Percentiles rank a stretch among this genome's conserved stretches.
Evolutionary conservation across 2,113 vertebrate genomes (phyloP).

Genomic region (Dromaius novaehollandiae): DNA sequence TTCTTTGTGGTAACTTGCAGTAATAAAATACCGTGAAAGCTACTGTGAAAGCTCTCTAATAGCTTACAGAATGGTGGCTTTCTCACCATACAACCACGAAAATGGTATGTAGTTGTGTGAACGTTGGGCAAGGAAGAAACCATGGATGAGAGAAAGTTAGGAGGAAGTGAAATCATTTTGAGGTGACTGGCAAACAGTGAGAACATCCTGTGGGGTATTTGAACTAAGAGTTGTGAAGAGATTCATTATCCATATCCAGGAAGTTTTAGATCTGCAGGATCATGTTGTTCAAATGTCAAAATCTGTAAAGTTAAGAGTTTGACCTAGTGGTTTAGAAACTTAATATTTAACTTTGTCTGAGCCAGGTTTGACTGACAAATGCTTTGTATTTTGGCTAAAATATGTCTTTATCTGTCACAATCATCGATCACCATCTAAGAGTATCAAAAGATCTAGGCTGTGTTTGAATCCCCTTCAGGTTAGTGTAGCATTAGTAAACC

Average conservation of each 20-base stretch:
- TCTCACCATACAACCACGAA: not conserved
- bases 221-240: not conserved
- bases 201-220: not conserved
- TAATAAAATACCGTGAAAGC: constrained; percentile 9
- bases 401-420: not conserved
- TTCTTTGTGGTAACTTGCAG: not conserved
- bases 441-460: not conserved
- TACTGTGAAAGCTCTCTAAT: not conserved
- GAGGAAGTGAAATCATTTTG: not conserved
- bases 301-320: not conserved
- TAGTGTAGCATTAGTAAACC: not conserved
- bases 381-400: not conserved
- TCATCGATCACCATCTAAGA: not conserved
- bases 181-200: not conserved
- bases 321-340: not conserved
- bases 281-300: not conserved
- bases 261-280: not conserved
- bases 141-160: not conserved
- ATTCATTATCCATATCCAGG: not conserved
- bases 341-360: not conserved
- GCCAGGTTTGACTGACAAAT: not conserved
- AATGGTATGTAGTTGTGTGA: not conserved
- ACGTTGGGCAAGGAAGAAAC: not conserved
- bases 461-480: not conserved
- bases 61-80: not conserved